Base-by-base conservation (phyloP, 2,888 invertebrate genomes). In the Lacanobia oleracea region DNA sequence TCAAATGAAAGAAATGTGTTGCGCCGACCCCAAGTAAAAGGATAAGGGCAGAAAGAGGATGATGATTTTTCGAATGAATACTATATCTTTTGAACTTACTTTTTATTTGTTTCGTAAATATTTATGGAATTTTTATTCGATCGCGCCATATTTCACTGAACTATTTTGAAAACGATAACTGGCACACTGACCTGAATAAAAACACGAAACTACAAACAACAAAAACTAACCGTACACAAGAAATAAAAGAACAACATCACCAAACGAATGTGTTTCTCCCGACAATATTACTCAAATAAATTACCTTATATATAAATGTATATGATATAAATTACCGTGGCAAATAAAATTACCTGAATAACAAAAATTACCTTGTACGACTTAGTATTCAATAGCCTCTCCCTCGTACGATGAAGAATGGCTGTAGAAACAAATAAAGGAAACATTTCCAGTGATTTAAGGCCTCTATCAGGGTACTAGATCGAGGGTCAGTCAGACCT, bases 311-410 rank as follows among this genome's bases (percentile, higher is more conserved):
- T 53, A 37, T 43, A 61, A 40, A 51, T 56, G 12, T 43, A 43
- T 43, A 43, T 16, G 9, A 16, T 43, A 76, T 71, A 79, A 71
- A 79, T 79, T 54, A 53, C 62, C 53, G 10, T 2, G 27, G 23
- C 54, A 73, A 53, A 73, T 61, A 64, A 62, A 57, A 71, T 71
- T 65, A 79, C 75, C 75, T 72, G 63, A 53, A 43, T 59, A 72
- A 66, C 71, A 72, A 75, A 78, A 80, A 77, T 81, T 81, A 80
- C 81, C 69, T 72, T 67, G 48, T 75, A 72, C 68, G 73, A 85
- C 85, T 88, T 88, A 82, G 88, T 88, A 88, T 88, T 88, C 88
- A 88, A 88, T 87, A 83, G 87, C 77, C 75, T 59, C 67, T n/a
- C 72, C 71, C 79, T 27, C 27, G 40, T 67, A 72, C 72, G 57